These are phyloP conservation scores for Nilaparvata lugens DNA, from an alignment of 1,140 invertebrate genomes.

Conservation along the genomic window DNA sequence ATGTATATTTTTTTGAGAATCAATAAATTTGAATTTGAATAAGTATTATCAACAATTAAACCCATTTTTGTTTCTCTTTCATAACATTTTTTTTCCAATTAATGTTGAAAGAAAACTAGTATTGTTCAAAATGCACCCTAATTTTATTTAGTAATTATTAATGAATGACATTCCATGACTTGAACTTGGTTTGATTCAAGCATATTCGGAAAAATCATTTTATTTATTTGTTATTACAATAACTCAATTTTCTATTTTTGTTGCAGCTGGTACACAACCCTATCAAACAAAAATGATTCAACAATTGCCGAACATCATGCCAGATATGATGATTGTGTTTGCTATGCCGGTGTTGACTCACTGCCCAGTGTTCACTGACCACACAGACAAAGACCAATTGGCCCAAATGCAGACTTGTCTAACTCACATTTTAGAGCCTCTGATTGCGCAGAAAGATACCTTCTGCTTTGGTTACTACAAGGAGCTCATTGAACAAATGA, in stretches of 20 bases:
- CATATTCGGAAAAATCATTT: no score
- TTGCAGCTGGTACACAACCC: conserved; percentile 35
- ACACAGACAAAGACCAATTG: conserved; percentile 63
- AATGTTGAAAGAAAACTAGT: no score
- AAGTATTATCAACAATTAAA: no score
- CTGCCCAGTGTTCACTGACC: conserved; percentile 70
- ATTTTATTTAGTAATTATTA: no score
- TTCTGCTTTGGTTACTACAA: conserved; percentile 96
- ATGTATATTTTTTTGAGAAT: no score
- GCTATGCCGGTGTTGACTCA: conserved; percentile 88
- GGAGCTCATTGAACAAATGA: conserved; percentile 84
- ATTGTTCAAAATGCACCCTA: no score
- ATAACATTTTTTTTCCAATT: no score
- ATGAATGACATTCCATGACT: no score
- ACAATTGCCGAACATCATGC: conserved; percentile 77
- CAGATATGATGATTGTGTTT: conserved; percentile 94
- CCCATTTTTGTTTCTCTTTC: no score
- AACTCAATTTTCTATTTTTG: conserved; percentile 18
- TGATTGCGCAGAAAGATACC: conserved; percentile 86
- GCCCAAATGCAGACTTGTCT: conserved; percentile 74
- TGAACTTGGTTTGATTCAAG: no score
- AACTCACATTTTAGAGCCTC: conserved; percentile 87
- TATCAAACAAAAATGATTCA: conserved; percentile 53
- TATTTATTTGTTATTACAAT: no score
- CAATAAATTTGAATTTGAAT: no score